A percentile compares a stretch with the other conserved stretches of the same genome.
These are phyloP conservation scores for Campylomormyrus numenius DNA, from an alignment of 2,113 vertebrate genomes.

Conservation along the genomic window DNA sequence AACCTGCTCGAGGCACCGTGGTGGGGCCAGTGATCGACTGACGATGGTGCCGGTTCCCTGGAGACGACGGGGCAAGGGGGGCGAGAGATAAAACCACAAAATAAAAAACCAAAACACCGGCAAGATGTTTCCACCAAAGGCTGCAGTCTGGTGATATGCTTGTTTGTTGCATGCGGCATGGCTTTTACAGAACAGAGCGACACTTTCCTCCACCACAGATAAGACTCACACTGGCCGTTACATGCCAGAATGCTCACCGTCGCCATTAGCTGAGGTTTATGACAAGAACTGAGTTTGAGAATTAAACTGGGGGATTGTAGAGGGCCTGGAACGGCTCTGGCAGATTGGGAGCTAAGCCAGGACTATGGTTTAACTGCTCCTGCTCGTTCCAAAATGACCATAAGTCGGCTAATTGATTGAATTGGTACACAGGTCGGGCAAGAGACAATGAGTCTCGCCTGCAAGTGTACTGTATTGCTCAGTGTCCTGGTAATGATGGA, in stretches of 20 bases:
- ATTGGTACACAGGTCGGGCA: not conserved
- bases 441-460: not conserved
- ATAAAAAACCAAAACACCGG: not conserved
- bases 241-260: not conserved
- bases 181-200: not conserved
- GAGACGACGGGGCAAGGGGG: not conserved
- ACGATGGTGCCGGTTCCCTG: not conserved
- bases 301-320: not conserved
- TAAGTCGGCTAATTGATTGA: not conserved
- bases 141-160: not conserved
- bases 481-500: not conserved
- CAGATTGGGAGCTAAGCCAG: not conserved
- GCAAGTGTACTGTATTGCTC: not conserved
- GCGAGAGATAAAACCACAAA: not conserved
- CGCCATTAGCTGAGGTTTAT: constrained; percentile 4
- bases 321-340: not conserved
- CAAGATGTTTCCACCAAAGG: not conserved
- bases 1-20: not conserved
- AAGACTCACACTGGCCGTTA: not conserved
- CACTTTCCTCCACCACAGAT: not conserved
- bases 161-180: not conserved
- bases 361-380: not conserved
- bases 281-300: not conserved
- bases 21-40: not conserved
- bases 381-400: not conserved